These are phyloP conservation scores for Etia nguti DNA, from an alignment of 2,113 vertebrate species.

Conservation along the genomic window DNA sequence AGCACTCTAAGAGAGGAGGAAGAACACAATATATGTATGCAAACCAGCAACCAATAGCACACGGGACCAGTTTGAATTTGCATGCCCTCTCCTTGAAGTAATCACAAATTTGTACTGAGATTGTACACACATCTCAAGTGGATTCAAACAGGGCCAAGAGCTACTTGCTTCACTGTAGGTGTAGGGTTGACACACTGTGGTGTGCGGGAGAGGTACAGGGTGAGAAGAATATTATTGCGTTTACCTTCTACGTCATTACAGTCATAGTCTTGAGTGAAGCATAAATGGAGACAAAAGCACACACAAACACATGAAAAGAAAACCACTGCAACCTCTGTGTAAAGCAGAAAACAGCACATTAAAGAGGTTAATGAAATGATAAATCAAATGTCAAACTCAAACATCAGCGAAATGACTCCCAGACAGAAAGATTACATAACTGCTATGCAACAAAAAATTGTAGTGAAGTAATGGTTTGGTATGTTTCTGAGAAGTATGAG, in stretches of 20 bases:
- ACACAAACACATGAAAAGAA: slow-evolving; percentile 58
- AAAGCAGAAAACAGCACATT: slow-evolving; percentile 44
- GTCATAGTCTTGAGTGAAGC: slow-evolving; percentile 74
- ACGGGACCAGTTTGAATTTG: slow-evolving; percentile 56
- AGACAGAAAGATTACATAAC: slow-evolving; percentile 8
- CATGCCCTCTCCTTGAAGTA: slow-evolving; percentile 54
- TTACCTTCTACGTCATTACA: slow-evolving; percentile 77
- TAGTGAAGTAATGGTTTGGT: slow-evolving; percentile 7
- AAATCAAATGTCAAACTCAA: slow-evolving; percentile 9
- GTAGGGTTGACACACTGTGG: slow-evolving; percentile 24
- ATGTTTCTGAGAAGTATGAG: not conserved
- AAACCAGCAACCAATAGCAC: slow-evolving; percentile 44
- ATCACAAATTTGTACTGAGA: slow-evolving; percentile 32
- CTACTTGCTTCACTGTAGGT: slow-evolving; percentile 27
- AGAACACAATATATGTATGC: slow-evolving; percentile 34
- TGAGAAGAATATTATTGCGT: slow-evolving; percentile 54
- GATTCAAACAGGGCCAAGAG: slow-evolving; percentile 45
- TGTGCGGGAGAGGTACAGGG: slow-evolving; percentile 31
- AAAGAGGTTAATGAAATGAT: slow-evolving; percentile 28
- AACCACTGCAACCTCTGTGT: slow-evolving; percentile 21
- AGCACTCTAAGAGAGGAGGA: slow-evolving; percentile 17
- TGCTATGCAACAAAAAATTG: not conserved
- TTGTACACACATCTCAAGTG: slow-evolving; percentile 18
- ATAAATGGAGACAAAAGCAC: slow-evolving; percentile 74
- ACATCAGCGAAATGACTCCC: slow-evolving; percentile 24